Percentiles rank a stretch among this genome's conserved stretches.
Conservation (phyloP, 2,888 invertebrate species). For the Heliconius sara region DNA sequence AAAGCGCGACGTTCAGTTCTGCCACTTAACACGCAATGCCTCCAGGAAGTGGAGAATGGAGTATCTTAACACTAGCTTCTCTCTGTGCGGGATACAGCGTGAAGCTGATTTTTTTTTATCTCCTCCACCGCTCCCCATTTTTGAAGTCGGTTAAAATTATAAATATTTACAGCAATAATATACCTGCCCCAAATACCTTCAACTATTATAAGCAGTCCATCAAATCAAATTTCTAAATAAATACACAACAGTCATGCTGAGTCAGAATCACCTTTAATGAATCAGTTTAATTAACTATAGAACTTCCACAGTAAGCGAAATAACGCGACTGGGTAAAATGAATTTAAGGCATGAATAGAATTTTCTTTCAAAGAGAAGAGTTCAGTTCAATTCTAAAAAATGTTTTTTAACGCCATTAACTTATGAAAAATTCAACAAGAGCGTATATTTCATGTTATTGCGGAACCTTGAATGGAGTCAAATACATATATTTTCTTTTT, state of each 20-base stretch:
- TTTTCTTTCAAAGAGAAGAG: constrained; percentile 30
- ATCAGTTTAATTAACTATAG: constrained; percentile 55
- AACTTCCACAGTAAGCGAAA: constrained; percentile 36
- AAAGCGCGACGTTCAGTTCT: no score
- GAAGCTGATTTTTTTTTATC: no score
- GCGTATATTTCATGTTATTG: constrained; percentile 18
- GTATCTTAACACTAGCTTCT: no score
- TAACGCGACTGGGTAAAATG: constrained; percentile 44
- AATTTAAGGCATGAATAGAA: constrained; percentile 40
- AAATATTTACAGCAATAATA: neutral
- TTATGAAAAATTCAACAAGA: constrained; percentile 23
- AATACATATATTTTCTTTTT: neutral
- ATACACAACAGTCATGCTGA: constrained; percentile 21
- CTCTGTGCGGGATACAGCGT: no score
- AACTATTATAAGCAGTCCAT: constrained; percentile 15
- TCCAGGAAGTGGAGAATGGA: no score
- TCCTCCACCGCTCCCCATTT: no score
- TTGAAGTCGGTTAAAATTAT: neutral
- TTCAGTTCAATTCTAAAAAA: constrained; percentile 25
- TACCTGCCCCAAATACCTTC: neutral
- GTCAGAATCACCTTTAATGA: constrained; percentile 34
- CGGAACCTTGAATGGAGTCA: neutral
- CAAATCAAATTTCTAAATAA: constrained; percentile 18
- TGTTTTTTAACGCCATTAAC: constrained; percentile 19
- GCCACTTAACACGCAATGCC: no score